A percentile compares a stretch with the other conserved stretches of the same genome.
These are phyloP conservation scores for Crotalus tigris DNA, from an alignment of 2,113 vertebrate genomes.

Conservation along the genomic window DNA sequence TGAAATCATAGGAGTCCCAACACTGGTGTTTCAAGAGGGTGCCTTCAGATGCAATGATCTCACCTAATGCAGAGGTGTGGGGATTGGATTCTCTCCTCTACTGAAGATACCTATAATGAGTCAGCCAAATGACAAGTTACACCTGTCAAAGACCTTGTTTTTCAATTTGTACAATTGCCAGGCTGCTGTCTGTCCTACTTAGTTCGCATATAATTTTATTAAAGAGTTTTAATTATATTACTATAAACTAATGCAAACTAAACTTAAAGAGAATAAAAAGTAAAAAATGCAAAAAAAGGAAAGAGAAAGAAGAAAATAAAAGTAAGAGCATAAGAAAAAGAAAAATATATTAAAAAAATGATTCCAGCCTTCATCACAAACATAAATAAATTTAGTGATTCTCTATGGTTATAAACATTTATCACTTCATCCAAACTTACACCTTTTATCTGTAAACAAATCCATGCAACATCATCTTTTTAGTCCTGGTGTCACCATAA, in stretches of 20 bases:
- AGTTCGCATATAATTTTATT: not conserved
- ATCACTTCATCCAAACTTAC: not conserved
- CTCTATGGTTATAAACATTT: not conserved
- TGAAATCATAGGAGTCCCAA: too few species aligned
- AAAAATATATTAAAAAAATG: not conserved
- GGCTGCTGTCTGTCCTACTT: not conserved
- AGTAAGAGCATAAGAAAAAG: not conserved
- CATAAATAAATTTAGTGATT: not conserved
- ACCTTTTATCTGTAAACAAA: not conserved
- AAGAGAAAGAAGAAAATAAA: not conserved
- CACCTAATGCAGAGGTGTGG: not conserved
- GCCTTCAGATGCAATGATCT: not conserved
- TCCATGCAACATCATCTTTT: not conserved
- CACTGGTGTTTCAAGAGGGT: too few species aligned
- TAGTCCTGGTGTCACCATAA: not conserved
- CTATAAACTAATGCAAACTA: not conserved
- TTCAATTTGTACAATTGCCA: not conserved
- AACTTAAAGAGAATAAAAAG: not conserved
- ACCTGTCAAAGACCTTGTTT: not conserved
- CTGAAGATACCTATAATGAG: not conserved
- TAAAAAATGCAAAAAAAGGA: not conserved
- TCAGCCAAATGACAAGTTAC: not conserved
- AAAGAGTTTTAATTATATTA: not conserved
- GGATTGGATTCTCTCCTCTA: not conserved
- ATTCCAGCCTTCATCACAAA: not conserved